Percentiles rank a stretch among this genome's conserved stretches.
Evolutionary conservation across 2,113 vertebrate genomes (phyloP).

Genomic region (Hydrochoerus hydrochaeris): DNA sequence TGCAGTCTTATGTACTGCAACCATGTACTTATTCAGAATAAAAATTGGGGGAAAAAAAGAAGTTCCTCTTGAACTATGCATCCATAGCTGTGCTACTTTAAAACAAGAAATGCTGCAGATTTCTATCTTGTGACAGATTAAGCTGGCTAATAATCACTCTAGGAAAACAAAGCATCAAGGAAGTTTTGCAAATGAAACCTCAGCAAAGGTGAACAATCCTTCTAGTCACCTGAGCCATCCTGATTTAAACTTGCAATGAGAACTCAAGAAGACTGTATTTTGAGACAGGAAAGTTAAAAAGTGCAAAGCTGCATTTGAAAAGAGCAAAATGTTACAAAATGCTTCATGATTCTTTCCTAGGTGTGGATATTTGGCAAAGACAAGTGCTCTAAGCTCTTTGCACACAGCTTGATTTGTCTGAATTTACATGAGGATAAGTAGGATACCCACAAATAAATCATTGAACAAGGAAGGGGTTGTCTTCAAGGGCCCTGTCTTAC

Average conservation of each 20-base stretch:
- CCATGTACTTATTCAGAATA: background rate
- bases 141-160: background rate
- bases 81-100: background rate
- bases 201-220: background rate
- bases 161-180: background rate
- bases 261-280: background rate
- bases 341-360: background rate
- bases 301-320: background rate
- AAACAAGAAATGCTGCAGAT: background rate
- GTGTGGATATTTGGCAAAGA: background rate
- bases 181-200: background rate
- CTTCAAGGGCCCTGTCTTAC: background rate
- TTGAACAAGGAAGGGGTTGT: background rate
- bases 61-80: background rate
- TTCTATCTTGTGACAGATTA: background rate
- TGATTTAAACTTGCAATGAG: background rate
- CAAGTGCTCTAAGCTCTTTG: background rate
- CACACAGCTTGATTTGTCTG: background rate
- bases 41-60: background rate
- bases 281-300: background rate
- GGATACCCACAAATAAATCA: background rate
- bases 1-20: background rate
- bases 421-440: background rate
- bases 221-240: background rate
- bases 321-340: background rate